Conservation (phyloP, 2,797 vertebrate genomes). For the Enteromius thamalakanensis region DNA sequence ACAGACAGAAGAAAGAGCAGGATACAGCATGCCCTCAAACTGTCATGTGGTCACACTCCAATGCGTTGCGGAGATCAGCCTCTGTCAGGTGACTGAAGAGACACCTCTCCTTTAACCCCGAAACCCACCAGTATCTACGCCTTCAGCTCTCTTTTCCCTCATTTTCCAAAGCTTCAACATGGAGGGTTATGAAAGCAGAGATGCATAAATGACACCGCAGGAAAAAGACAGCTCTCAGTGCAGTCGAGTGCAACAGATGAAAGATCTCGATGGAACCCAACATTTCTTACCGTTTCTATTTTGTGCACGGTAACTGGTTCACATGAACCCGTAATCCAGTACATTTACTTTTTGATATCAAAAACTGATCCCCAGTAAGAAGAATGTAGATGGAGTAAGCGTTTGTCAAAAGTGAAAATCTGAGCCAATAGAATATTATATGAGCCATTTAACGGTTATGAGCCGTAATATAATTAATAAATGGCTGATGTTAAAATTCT, state of each 20-base stretch:
- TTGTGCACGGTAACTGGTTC: conserved; percentile 11
- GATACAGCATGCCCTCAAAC: conserved; percentile 69
- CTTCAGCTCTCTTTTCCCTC: conserved; percentile 21
- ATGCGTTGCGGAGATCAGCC: conserved; percentile 50
- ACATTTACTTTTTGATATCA: neutral
- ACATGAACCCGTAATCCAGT: conserved; percentile 38
- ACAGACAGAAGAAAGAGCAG: conserved; percentile 47
- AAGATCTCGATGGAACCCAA: conserved; percentile 42
- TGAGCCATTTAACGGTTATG: neutral
- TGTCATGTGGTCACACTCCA: conserved; percentile 63
- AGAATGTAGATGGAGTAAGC: neutral
- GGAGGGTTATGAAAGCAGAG: conserved; percentile 33
- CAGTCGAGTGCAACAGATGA: conserved; percentile 40
- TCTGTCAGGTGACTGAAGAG: conserved; percentile 60
- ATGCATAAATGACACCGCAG: conserved; percentile 4
- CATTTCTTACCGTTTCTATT: conserved; percentile 18
- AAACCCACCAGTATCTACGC: conserved; percentile 39
- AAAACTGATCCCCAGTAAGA: neutral
- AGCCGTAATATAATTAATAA: neutral
- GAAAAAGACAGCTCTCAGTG: conserved; percentile 13
- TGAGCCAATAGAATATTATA: neutral
- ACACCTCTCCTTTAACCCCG: conserved; percentile 53
- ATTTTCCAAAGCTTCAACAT: conserved; percentile 10
- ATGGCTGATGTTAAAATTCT: neutral
- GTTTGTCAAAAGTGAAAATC: neutral